Evolutionary conservation across 2,888 invertebrate genomes (phyloP), one percentile per base, ranked within the genome.

Genomic region (Cerceris ruficornis): DNA sequence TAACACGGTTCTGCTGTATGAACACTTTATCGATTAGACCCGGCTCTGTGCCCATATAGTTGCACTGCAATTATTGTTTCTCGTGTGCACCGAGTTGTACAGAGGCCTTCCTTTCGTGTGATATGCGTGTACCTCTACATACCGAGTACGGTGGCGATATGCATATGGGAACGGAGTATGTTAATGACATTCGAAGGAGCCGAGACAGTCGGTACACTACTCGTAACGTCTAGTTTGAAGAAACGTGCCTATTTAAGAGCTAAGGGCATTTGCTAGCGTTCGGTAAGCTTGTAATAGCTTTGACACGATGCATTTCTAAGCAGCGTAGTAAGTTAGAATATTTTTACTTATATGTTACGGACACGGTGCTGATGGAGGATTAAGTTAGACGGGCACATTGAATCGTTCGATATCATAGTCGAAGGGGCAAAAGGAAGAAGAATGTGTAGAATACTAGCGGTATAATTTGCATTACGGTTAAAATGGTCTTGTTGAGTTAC

Each of bases 121-220:
- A 82, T 72, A 79, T 75, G 78, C 82, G 79, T 57, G 80, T 67
- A 60, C 65, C 43, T 57, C 54, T 79, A n/a, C n/a, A 86, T 69
- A 72, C 72, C 57, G 65, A 62, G 77, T 78, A 80, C 84, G 77
- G 82, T 80, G 73, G 81, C 85, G 83, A 85, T 84, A 88, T 83
- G 86, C 87, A 86, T 85, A 88, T 85, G 85, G 82, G 84, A 82
- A 75, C 81, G 72, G 75, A 67, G 72, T 82, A 79, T 81, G 81
- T 81, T 81, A 81, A 81, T 71, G 81, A 72, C 60, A 69, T 60
- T 68, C 75, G 75, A 64, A 59, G n/a, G 69, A 64, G 69, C 41
- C 52, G 9, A 52, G 75, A 46, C 54, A 65, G 54, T 42, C 55
- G 69, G 52, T 54, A 61, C 64, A 68, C 60, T 49, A 43, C 46